Base-by-base conservation (phyloP, 2,113 vertebrate species). In the Leucopsar rothschildi region DNA sequence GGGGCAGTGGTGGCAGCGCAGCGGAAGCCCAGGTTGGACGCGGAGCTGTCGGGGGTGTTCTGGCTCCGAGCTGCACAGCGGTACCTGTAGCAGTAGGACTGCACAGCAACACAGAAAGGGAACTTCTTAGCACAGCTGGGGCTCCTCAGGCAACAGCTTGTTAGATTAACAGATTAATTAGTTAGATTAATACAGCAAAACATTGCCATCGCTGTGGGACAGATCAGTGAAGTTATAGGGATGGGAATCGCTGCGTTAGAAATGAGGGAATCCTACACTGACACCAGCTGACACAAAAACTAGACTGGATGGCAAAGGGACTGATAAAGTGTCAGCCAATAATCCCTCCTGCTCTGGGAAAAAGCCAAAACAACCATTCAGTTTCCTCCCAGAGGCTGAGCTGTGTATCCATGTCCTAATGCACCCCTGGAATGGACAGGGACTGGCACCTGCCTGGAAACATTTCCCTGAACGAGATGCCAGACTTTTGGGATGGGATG, bases 71-170 rank as follows among this genome's bases (percentile, higher is more conserved):
- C 99, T 0, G 98, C 99, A 95, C 99, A 99, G 91, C 99, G 98
- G 69, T 99, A 99, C 96, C 99, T 98, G 92, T 99, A 99, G 97
- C 99, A 99, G 71, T 99, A 99, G 47, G 99, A 99, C 99, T 99
- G 94, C 17, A 39, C 31, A 85, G 31, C 53, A 66, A 66, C 60
- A 73, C 33, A 66, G 4, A 73, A 15, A 56, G 29, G 20, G 15
- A 45, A 7, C 53, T 40, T 5, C 45, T 75, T 11, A 22, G 31
- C 65, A 33, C 65, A 75, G 40, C 80, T 82, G 15, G 49, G 22
- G 40, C 7, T 65, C 75, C 90, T 81, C 55, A 56, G 92, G 65
- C 82, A 96, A 87, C 95, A 55, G 28, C 18, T 90, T 42, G 91
- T 79, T 66, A 77, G 91, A 84, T 82, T 15, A 40, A 47, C 22